Conservation (phyloP, 1,140 invertebrate genomes). For the Zaprionus capensis region DNA sequence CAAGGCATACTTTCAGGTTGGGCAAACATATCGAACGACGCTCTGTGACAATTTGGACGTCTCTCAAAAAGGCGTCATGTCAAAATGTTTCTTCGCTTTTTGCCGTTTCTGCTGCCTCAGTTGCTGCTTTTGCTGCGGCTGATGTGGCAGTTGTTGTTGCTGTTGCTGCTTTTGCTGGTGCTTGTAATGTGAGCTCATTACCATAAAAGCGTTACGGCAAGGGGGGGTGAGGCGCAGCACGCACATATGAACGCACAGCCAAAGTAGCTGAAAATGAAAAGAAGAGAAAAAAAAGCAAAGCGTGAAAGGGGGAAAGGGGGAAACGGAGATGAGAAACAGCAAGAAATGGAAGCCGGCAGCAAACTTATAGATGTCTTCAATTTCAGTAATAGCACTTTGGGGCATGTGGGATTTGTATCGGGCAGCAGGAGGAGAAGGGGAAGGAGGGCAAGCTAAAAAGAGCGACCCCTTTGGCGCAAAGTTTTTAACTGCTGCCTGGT, state of each 20-base stretch:
- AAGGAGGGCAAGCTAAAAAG: constrained; percentile 9
- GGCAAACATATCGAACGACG: constrained; percentile 17
- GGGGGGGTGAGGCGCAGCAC: constrained; percentile 18
- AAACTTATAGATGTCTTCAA: constrained; percentile 78
- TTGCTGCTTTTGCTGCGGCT: constrained; percentile 17
- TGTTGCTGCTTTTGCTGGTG: constrained; percentile 27
- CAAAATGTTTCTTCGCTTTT: constrained; percentile 61
- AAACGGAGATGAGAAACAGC: constrained; percentile 18
- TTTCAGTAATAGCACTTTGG: constrained; percentile 79
- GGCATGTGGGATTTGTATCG: constrained; percentile 63
- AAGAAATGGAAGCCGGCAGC: constrained; percentile 31
- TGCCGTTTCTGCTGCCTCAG: constrained; percentile 25
- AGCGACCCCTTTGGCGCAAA: constrained; percentile 55
- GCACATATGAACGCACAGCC: constrained; percentile 41
- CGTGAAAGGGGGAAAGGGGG: constrained; percentile 9
- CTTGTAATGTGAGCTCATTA: constrained; percentile 81
- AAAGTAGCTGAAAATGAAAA: constrained; percentile 20
- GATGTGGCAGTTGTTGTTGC: neutral
- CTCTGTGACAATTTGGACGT: constrained; percentile 39
- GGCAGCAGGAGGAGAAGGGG: too few species aligned
- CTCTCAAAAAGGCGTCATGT: constrained; percentile 60
- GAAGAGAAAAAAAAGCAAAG: constrained; percentile 12
- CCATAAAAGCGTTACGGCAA: constrained; percentile 73
- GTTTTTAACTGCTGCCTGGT: constrained; percentile 72
- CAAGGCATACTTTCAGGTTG: neutral